Conservation (phyloP, 1,140 invertebrate genomes). For the Campodea augens region DNA sequence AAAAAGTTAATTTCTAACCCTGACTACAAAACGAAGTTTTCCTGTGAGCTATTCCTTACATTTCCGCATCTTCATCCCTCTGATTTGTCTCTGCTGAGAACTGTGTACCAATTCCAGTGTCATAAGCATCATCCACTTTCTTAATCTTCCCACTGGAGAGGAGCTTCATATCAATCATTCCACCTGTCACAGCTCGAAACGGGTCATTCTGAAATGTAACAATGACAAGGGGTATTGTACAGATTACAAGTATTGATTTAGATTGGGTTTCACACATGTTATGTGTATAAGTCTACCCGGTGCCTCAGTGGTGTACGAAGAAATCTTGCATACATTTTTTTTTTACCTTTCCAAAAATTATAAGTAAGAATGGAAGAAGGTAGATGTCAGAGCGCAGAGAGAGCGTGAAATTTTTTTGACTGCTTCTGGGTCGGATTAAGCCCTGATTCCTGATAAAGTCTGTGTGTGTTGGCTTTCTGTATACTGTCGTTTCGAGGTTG, state of each 20-base stretch:
- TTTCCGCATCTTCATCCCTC: conserved; percentile 95
- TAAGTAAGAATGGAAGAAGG: no score
- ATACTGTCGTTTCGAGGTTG: no score
- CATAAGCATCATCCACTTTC: conserved; percentile 59
- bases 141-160: conserved; percentile 60
- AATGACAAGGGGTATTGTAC: conserved; percentile 10
- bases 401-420: background rate
- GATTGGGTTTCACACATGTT: background rate
- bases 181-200: conserved; percentile 56
- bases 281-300: background rate
- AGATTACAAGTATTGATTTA: conserved; percentile 6
- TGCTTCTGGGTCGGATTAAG: no score
- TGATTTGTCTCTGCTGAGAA: conserved; percentile 97
- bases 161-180: conserved; percentile 77
- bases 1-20: background rate
- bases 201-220: conserved; percentile 28
- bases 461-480: no score
- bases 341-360: background rate
- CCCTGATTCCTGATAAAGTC: no score
- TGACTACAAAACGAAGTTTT: conserved; percentile 5
- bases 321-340: background rate
- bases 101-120: conserved; percentile 81
- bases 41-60: conserved; percentile 32
- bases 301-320: background rate
- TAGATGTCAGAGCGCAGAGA: background rate